A percentile compares a stretch with the other conserved stretches of the same genome.
Conservation (phyloP, 2,113 vertebrate species). For the Eubucco bourcierii region DNA sequence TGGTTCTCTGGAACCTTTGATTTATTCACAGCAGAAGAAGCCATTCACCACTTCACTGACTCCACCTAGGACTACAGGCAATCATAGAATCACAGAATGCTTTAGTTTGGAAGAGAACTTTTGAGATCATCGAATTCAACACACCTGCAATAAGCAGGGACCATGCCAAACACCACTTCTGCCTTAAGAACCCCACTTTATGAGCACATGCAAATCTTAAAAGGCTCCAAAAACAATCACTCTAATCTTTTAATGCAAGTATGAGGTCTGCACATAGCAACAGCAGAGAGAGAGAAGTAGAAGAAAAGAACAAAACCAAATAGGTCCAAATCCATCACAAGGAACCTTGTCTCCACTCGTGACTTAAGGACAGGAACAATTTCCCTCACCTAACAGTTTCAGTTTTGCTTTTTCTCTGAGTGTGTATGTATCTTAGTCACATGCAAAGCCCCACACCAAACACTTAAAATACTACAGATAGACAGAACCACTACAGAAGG, state of each 20-base stretch:
- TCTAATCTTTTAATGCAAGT: not conserved
- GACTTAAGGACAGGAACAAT: not conserved
- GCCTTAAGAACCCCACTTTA: not conserved
- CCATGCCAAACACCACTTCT: not conserved
- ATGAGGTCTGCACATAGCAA: not conserved
- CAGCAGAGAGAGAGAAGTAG: not conserved
- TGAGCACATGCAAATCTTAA: too few species aligned
- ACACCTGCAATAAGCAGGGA: not conserved
- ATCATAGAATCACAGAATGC: not conserved
- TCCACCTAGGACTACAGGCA: not conserved
- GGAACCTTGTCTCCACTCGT: not conserved
- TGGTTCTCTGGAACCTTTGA: not conserved
- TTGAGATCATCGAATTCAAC: not conserved
- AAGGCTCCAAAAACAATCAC: not conserved
- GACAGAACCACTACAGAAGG: not conserved
- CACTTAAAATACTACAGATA: not conserved
- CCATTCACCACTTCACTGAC: accelerated
- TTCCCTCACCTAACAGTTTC: not conserved
- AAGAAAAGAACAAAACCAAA: not conserved
- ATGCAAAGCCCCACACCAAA: accelerated
- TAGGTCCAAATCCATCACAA: not conserved
- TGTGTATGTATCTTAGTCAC: not conserved
- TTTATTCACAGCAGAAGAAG: not conserved
- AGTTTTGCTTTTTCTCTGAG: not conserved
- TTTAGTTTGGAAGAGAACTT: not conserved